Evolutionary conservation across 2,113 vertebrate species (phyloP), one percentile per base, ranked within the genome.

Genomic region (Sitta europaea): DNA sequence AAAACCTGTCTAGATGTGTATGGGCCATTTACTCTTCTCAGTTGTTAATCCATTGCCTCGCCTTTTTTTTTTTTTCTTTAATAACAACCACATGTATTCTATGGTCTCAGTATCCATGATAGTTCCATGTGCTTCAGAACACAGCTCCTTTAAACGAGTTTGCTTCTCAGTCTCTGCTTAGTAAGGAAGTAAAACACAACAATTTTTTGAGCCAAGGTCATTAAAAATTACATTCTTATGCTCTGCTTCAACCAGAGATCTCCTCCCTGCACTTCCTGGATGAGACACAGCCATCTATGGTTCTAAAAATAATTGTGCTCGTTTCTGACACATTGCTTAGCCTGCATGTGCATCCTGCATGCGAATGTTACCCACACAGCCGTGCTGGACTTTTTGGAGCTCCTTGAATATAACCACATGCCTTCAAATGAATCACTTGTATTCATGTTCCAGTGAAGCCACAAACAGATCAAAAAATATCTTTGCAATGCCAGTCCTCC

Each of bases 181-280:
- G 4, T 57, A 54, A 68, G 33, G 31, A 68, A 45, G 42, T 45
- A 77, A 92, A 72, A 12, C 6, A 20, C 35, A 70, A 68, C 73
- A 10, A 2, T 27, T 54, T 92, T 86, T 45, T 76, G 71, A 76
- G 74, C 78, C 70, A 92, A 65, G 24, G 42, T 55, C 12, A 55
- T 88, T 66, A 88, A 86, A 88, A 93, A 90, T 62, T 47, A 70
- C 33, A 70, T 90, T 93, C 47, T 93, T 76, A 40, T 1, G 17
- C 20, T 77, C 24, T 66, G 67, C 67, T 94, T 88, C 86, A 58
- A 58, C 23, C 67, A 80, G 75, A 90, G 25, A 77, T 66, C 91
- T 74, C 82, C 95, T 94, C 86, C 91, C 88, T 83, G 67, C n/a
- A 47, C 54, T 97, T 94, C 88, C 86, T 92, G 92, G 79, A 95